Conservation (phyloP, 2,888 invertebrate genomes). For the Leptarthrus brevirostris region DNA sequence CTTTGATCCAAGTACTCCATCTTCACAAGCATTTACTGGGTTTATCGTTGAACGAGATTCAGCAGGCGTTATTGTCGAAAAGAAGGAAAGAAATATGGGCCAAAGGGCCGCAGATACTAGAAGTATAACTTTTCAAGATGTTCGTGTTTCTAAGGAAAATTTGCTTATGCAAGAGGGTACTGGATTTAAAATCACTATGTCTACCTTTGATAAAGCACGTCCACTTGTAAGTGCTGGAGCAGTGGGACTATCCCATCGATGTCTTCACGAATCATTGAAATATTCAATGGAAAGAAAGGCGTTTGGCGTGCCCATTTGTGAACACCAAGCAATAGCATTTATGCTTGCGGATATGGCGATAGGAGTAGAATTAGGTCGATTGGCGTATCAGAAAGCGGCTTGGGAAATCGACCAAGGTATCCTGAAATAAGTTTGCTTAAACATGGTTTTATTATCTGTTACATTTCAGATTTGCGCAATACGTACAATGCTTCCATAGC, state of each 20-base stretch:
- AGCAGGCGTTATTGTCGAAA: slow-evolving; percentile 74
- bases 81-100: slow-evolving; percentile 80
- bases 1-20: slow-evolving; percentile 85
- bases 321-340: slow-evolving; percentile 88
- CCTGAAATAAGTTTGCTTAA: slow-evolving; percentile 56
- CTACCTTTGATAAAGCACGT: slow-evolving; percentile 77
- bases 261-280: slow-evolving; percentile 87
- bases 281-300: slow-evolving; percentile 89
- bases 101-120: slow-evolving; percentile 78
- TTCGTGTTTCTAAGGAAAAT: slow-evolving; percentile 78
- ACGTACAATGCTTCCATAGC: slow-evolving; percentile 87
- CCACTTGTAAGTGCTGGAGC: slow-evolving; percentile 86
- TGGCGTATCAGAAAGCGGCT: slow-evolving; percentile 87
- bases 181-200: slow-evolving; percentile 82
- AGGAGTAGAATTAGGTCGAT: slow-evolving; percentile 81
- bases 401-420: slow-evolving; percentile 85
- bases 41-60: slow-evolving; percentile 78
- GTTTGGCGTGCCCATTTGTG: slow-evolving; percentile 81
- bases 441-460: too few species aligned
- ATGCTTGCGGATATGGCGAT: slow-evolving; percentile 92
- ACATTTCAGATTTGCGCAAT: slow-evolving; percentile 67
- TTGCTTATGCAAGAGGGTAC: slow-evolving; percentile 74
- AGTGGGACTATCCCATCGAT: slow-evolving; percentile 86
- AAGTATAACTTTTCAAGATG: slow-evolving; percentile 81
- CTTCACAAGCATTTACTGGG: slow-evolving; percentile 84